Evolutionary conservation across 2,888 invertebrate species (phyloP), one percentile per base, ranked within the genome.

Genomic region (Ochlodes sylvanus): DNA sequence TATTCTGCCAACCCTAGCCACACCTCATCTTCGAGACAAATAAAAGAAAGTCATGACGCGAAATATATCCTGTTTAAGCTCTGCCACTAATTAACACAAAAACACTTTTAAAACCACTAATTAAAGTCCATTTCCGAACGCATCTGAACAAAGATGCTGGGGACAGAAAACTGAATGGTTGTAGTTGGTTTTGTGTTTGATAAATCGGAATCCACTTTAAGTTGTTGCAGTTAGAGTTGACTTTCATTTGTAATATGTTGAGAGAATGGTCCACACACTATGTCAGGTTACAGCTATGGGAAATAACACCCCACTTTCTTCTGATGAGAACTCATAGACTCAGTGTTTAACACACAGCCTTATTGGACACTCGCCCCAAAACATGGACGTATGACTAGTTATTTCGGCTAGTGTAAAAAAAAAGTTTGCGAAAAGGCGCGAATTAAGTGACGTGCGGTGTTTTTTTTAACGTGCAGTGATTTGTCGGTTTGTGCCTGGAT

Each of bases 291-390:
- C 57, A n/a, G 12, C 42, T 52, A 61, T 69, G 61, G 82, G 84
- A 83, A 81, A 77, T 77, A 73, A 72, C 77, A 85, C 80, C 84
- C 85, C 79, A 83, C 86, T 86, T 87, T 87, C 87, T 85, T 85
- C 69, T 68, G 72, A 72, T 73, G 75, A 75, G 76, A 81, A 81
- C 78, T 80, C 60, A 63, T 66, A 70, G 63, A 66, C 57, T 41
- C 65, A 66, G 65, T 66, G 65, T 66, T 41, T 50, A 66, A 42
- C 65, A 58, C 58, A 66, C 65, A 58, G 58, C 58, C 65, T 58
- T 58, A 58, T 52, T 58, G 58, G 52, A 58, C 58, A 66, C 65
- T 52, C 65, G 65, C 41, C 47, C 52, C 17, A 27, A 58, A 65
- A 47, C 15, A 66, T 66, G 65, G 58, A 66, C 65, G 65, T 15